Base-by-base conservation (phyloP, 2,797 vertebrate genomes). In the Erithacus rubecula region DNA sequence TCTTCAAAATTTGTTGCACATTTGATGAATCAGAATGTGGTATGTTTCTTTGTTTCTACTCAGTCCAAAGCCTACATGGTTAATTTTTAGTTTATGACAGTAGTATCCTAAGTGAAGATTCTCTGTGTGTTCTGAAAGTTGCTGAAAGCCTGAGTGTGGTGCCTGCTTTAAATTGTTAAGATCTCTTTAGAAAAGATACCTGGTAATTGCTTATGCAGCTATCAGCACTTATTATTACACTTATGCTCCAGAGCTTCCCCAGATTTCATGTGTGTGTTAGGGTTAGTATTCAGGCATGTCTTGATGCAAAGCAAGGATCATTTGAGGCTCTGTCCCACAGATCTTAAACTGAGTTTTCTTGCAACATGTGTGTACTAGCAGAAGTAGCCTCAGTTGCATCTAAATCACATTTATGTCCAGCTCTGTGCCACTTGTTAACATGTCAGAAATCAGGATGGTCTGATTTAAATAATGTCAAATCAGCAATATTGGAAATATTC, bases 1-100 rank as follows among this genome's bases (percentile, higher is more conserved):
- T 98, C 99, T 85, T 99, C 99, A 37, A 99, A 99, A 97, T 99
- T 99, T 88, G 99, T 99, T 78, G 99, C 98, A n/a, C 99, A 99
- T 97, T 98, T 99, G 95, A 99, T 99, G 98, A 99, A 99, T 97
- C 99, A 99, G 98, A 99, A 99, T 41, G 99, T 99, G 98, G 99
- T 99, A 98, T 53, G 99, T 98, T 86, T 64, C 23, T 94, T 77
- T 62, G 10, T 92, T 93, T 76, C 53, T 90, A 47, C 27, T 84
- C 23, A 70, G 5, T 89, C 27, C 20, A 58, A 71, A 24, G 11
- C 3, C 5, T 58, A 1, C 24, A 10, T 55, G 30, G 15, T 43
- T 62, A 3, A 68, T 53, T 64, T 71, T 74, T 64, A 53, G n/a
- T 70, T 62, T 37, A 60, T 49, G 65, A 15, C 9, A 37, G n/a